These are phyloP conservation scores for Microctonus aethiopoides DNA, from an alignment of 2,888 invertebrate species.

Conservation along the genomic window DNA sequence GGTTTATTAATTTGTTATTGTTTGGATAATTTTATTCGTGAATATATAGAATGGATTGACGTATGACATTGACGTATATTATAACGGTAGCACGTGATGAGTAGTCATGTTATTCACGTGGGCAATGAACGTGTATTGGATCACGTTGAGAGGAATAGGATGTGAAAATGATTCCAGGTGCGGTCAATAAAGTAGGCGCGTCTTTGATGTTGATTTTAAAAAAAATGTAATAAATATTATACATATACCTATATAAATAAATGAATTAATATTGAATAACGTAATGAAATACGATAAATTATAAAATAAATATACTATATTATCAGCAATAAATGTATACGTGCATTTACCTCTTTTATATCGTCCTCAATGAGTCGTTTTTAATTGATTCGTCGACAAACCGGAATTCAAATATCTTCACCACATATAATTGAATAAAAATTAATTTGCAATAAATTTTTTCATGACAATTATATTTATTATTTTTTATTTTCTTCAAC, in stretches of 20 bases:
- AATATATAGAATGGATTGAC: background rate
- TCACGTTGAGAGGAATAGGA: slow-evolving; percentile 12
- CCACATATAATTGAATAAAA: background rate
- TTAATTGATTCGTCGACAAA: slow-evolving; percentile 28
- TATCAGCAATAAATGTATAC: background rate
- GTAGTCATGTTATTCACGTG: too few relatives aligned
- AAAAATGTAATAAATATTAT: background rate
- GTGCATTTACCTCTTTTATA: background rate
- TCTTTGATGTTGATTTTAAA: background rate
- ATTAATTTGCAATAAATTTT: background rate
- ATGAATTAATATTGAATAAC: background rate
- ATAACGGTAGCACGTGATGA: background rate
- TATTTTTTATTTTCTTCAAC: background rate
- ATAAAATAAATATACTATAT: background rate
- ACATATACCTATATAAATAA: background rate
- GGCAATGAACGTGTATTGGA: background rate
- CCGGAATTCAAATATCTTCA: slow-evolving; percentile 10
- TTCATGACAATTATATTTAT: background rate
- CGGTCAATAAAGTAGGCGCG: slow-evolving; percentile 13
- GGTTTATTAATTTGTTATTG: background rate
- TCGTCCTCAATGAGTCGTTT: slow-evolving; percentile 11
- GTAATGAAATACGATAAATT: background rate
- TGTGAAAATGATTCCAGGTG: slow-evolving; percentile 7
- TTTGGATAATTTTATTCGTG: background rate
- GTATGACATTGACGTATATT: background rate